phyloP scores from a whole-genome alignment of 2,888 invertebrate species.

The Eupeodes latifasciatus region DNA sequence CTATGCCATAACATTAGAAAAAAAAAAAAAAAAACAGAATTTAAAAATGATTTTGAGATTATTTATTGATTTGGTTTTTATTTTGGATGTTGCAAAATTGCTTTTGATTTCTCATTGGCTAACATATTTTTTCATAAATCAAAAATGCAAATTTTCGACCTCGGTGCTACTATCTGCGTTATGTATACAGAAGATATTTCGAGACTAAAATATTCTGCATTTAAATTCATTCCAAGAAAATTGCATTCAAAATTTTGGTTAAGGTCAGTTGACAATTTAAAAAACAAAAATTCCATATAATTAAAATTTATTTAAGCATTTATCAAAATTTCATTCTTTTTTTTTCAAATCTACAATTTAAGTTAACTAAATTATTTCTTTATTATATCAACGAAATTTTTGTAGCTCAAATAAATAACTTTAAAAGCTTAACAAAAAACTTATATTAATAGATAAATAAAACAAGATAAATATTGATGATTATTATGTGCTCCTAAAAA shows the following conservation, averaged over 20 bases:
- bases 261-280: neutral
- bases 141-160: neutral
- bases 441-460: constrained; percentile 14
- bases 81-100: neutral
- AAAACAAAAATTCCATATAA: neutral
- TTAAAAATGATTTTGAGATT: constrained; percentile 26
- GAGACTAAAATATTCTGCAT: neutral
- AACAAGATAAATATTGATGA: neutral
- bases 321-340: neutral
- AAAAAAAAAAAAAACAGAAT: constrained; percentile 28
- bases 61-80: constrained; percentile 37
- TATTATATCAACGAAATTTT: constrained; percentile 43
- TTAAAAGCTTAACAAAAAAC: neutral
- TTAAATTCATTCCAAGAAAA: constrained; percentile 33
- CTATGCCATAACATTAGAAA: constrained; percentile 60
- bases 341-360: constrained; percentile 14
- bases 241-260: neutral
- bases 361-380: constrained; percentile 41
- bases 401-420: constrained; percentile 58
- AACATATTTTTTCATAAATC: neutral
- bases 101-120: constrained; percentile 10
- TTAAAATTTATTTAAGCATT: constrained; percentile 22
- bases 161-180: neutral
- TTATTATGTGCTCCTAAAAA: constrained; percentile 23
- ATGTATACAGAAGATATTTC: neutral